Evolutionary conservation across 2,797 vertebrate genomes (phyloP).

Genomic region (Phrynocephalus forsythii): DNA sequence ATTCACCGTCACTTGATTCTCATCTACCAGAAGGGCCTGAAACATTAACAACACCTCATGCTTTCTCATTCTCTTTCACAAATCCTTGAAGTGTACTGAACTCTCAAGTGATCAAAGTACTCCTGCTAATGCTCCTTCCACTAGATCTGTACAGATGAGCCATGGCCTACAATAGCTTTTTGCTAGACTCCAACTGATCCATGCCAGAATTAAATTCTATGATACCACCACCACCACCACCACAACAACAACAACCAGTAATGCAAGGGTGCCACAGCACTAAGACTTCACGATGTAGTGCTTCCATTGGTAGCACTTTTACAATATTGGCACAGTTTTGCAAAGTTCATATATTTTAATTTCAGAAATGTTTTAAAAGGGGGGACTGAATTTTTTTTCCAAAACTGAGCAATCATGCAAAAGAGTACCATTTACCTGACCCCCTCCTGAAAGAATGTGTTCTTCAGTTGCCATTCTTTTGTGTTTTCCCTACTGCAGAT

Average conservation of each 20-base stretch:
- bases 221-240: background rate
- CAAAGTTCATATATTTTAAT: background rate
- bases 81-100: constrained; percentile 1
- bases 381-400: background rate
- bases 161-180: background rate
- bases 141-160: constrained; percentile 15
- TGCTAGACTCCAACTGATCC: background rate
- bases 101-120: background rate
- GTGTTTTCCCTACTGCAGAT: background rate
- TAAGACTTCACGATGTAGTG: rapidly evolving
- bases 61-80: background rate
- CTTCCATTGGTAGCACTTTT: background rate
- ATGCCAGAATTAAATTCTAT: background rate
- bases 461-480: background rate
- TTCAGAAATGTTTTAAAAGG: background rate
- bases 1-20: background rate
- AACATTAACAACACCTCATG: background rate
- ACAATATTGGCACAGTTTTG: background rate
- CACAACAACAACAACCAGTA: background rate
- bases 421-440: background rate
- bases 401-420: constrained; percentile 6
- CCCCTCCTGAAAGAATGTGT: background rate
- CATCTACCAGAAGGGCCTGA: constrained; percentile 2
- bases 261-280: constrained; percentile 20
- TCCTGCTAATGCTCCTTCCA: background rate